Evolutionary conservation across 23 tunicate species (phyloP).

Genomic region (Halocynthia aurantium): DNA sequence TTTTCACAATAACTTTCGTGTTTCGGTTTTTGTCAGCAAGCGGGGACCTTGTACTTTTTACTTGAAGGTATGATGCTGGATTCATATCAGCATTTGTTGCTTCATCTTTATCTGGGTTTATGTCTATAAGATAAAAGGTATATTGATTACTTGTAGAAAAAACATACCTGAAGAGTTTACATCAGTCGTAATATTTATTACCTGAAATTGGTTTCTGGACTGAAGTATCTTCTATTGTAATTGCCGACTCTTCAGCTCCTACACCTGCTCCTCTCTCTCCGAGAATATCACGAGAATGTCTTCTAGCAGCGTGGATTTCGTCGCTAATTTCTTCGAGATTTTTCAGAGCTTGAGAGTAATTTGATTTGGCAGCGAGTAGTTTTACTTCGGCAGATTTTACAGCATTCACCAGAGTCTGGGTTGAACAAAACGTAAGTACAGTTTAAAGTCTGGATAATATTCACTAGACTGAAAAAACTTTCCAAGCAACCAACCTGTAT

Average conservation of each 20-base stretch:
- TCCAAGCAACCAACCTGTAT: not conserved
- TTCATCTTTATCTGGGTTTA: too few species aligned
- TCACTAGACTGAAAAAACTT: too few species aligned
- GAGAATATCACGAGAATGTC: not conserved
- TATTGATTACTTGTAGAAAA: too few species aligned
- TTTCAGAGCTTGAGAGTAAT: constrained; percentile 43
- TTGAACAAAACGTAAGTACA: too few species aligned
- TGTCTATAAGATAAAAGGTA: too few species aligned
- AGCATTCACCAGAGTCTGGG: not conserved
- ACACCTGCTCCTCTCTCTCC: constrained; percentile 59
- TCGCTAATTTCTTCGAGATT: constrained; percentile 53
- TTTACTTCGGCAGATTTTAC: constrained; percentile 24
- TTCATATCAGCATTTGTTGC: too few species aligned
- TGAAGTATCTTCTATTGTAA: not conserved
- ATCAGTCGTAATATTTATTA: not conserved
- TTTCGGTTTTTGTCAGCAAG: too few species aligned
- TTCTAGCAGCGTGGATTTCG: constrained; percentile 43
- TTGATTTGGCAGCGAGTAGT: constrained; percentile 14
- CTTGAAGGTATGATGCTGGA: too few species aligned
- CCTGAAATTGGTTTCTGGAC: not conserved
- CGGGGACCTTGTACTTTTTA: too few species aligned
- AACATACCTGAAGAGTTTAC: not conserved
- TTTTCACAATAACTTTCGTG: too few species aligned
- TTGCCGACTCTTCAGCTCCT: constrained; percentile 56
- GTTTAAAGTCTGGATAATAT: too few species aligned